phyloP scores from a whole-genome alignment of 2,888 invertebrate genomes.

The Protodeltote pygarga region DNA sequence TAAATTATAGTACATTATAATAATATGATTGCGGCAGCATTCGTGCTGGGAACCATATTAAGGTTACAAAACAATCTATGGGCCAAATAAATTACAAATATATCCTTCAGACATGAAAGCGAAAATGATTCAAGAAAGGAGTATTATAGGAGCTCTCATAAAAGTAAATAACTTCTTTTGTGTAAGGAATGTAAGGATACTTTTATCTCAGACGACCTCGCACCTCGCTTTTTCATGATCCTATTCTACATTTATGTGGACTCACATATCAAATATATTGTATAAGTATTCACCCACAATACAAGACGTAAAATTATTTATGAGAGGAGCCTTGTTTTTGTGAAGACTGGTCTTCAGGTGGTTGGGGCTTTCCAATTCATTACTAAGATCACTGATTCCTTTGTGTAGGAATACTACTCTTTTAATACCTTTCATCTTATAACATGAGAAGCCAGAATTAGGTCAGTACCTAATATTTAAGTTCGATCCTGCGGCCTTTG shows the following conservation, averaged over 20 bases:
- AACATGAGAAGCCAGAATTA: too few species aligned
- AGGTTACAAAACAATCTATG: conserved; percentile 7
- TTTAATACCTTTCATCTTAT: too few species aligned
- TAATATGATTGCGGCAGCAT: conserved; percentile 1
- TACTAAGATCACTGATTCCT: too few species aligned
- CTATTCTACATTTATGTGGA: conserved; percentile 35
- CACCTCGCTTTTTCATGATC: conserved; percentile 36
- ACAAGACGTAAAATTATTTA: conserved; percentile 13
- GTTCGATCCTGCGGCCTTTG: too few species aligned
- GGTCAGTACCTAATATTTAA: too few species aligned
- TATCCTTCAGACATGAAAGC: conserved; percentile 19
- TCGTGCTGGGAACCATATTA: conserved; percentile 26
- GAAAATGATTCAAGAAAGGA: conserved; percentile 39
- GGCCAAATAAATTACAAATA: conserved; percentile 12
- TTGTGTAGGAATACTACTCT: too few species aligned
- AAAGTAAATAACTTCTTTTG: conserved; percentile 58
- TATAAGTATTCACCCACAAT: conserved; percentile 24
- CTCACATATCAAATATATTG: conserved; percentile 37
- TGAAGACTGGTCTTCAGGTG: too few species aligned
- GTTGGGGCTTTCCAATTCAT: too few species aligned
- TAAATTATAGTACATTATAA: not conserved
- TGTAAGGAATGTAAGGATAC: conserved; percentile 43
- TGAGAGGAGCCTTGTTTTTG: conserved; percentile 7
- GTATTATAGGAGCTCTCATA: conserved; percentile 48
- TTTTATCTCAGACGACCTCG: conserved; percentile 45